phyloP scores from a whole-genome alignment of 2,888 invertebrate genomes.

The Nebria salina region DNA sequence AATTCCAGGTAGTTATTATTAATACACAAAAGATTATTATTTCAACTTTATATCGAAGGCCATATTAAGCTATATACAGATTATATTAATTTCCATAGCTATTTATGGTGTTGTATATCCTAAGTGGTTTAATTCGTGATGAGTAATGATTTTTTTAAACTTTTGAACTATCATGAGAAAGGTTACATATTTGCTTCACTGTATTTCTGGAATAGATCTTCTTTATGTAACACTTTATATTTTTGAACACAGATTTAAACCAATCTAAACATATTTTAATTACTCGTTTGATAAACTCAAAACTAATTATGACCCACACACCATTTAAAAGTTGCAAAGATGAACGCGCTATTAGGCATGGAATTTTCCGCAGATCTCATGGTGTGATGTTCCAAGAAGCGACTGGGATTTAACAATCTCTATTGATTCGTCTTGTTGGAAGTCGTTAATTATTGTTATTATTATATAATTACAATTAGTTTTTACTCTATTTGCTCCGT shows the following conservation, averaged over 20 bases:
- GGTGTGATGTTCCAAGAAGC: background rate
- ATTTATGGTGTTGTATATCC: background rate
- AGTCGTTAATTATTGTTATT: background rate
- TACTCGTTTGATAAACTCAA: background rate
- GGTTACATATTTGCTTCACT: background rate
- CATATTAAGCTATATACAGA: background rate
- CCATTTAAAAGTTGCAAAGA: too few relatives aligned
- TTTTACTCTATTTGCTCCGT: background rate
- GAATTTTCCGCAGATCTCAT: background rate
- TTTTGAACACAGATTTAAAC: background rate
- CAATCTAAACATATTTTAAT: background rate
- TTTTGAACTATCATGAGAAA: constrained; percentile 1
- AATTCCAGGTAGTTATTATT: background rate
- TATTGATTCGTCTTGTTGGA: background rate
- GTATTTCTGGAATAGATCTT: background rate
- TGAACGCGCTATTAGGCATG: background rate
- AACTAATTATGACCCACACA: too few relatives aligned
- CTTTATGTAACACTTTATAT: too few relatives aligned
- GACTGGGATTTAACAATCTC: background rate
- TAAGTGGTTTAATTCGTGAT: background rate
- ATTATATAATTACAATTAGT: background rate
- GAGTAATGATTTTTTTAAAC: background rate
- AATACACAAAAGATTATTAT: constrained; percentile 1
- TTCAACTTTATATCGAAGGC: background rate
- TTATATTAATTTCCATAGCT: background rate